Evolutionary conservation across 2,888 invertebrate genomes (phyloP).

Genomic region (Tridacna crocea): DNA sequence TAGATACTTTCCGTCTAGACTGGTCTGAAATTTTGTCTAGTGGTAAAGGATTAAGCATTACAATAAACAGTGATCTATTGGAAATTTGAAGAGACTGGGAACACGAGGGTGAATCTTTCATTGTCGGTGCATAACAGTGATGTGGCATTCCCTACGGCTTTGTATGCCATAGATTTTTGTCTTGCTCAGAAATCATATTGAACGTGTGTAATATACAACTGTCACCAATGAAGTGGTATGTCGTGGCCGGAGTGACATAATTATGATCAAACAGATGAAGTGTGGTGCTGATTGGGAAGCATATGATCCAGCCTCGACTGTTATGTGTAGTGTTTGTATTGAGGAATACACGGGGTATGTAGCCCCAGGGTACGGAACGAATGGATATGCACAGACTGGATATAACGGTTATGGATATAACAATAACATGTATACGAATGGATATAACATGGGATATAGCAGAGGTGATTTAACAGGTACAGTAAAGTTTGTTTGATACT

Average conservation of each 20-base stretch:
- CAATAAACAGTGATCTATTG: background rate
- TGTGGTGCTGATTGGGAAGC: constrained; percentile 65
- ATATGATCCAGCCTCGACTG: constrained; percentile 52
- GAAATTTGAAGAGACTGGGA: background rate
- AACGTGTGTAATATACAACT: no score
- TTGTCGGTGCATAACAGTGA: no score
- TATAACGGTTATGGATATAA: constrained; percentile 59
- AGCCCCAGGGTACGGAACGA: constrained; percentile 40
- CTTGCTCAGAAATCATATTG: no score
- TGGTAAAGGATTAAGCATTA: background rate
- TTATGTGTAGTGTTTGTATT: constrained; percentile 74
- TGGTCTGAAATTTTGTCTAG: background rate
- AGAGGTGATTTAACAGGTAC: constrained; percentile 54
- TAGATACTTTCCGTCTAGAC: background rate
- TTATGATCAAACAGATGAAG: constrained; percentile 64
- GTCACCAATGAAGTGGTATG: constrained; percentile 21
- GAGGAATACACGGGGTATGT: constrained; percentile 72
- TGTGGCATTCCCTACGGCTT: no score
- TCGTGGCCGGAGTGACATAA: background rate
- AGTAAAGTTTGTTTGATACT: background rate
- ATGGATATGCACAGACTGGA: constrained; percentile 55
- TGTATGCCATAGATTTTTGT: no score
- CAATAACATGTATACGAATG: constrained; percentile 45
- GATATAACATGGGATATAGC: constrained; percentile 59
- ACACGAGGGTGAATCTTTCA: no score